A percentile compares a stretch with the other conserved stretches of the same genome.
phyloP scores from a whole-genome alignment of 1,140 invertebrate species.

The Drosophila paulistorum region DNA sequence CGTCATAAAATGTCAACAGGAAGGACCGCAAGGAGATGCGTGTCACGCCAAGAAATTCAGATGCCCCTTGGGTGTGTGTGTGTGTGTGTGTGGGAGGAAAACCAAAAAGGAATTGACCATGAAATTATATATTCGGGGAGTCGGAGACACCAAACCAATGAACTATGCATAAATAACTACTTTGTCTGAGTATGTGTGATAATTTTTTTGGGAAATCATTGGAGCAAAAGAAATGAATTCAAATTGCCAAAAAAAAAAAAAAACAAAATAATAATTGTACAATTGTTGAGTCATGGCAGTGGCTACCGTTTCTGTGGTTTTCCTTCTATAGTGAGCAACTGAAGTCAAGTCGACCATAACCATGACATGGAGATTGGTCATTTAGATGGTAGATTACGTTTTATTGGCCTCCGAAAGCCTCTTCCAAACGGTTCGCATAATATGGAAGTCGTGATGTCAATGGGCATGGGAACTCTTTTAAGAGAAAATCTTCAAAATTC shows the following conservation, averaged over 20 bases:
- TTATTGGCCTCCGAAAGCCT: constrained; percentile 62
- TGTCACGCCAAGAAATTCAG: constrained; percentile 3
- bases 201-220: background rate
- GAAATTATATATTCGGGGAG: background rate
- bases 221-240: constrained; percentile 43
- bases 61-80: background rate
- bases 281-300: constrained; percentile 20
- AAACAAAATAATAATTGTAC: constrained; percentile 13
- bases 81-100: background rate
- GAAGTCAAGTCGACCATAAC: constrained; percentile 18
- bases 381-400: constrained; percentile 76
- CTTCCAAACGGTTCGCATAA: constrained; percentile 76
- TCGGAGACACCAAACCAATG: background rate
- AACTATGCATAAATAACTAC: constrained; percentile 31
- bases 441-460: constrained; percentile 61
- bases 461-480: background rate
- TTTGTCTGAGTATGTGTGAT: background rate
- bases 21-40: constrained; percentile 2
- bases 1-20: constrained; percentile 4
- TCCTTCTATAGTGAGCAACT: constrained; percentile 1
- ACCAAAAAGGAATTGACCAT: constrained; percentile 11
- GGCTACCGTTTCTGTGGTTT: constrained; percentile 49
- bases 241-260: constrained; percentile 32
- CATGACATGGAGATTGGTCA: constrained; percentile 59
- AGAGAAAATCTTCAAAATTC: constrained; percentile 5